Evolutionary conservation across 2,888 invertebrate species (phyloP).

Genomic region (Pheosia tremula): DNA sequence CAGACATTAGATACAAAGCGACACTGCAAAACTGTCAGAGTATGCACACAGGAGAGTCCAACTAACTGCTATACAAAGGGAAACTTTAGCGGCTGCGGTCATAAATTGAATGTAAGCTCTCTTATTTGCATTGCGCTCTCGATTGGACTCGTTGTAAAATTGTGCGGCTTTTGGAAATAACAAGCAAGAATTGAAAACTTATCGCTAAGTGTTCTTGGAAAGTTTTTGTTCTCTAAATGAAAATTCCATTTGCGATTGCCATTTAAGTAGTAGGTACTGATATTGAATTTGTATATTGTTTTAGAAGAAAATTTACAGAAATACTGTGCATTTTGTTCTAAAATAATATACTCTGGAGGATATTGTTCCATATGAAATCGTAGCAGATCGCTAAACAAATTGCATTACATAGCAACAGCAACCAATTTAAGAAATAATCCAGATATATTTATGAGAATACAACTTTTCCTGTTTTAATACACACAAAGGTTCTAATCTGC

Average conservation of each 20-base stretch:
- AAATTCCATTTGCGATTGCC: constrained; percentile 7
- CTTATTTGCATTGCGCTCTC: constrained; percentile 57
- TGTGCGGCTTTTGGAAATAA: constrained; percentile 23
- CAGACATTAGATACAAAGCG: constrained; percentile 34
- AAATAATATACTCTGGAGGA: too few relatives aligned
- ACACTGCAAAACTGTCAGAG: constrained; percentile 49
- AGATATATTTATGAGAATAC: constrained; percentile 23
- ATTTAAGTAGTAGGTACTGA: background rate
- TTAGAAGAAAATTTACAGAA: background rate
- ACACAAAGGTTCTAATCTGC: constrained; percentile 35
- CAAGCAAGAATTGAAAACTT: constrained; percentile 1
- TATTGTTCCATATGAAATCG: too few relatives aligned
- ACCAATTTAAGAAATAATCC: constrained; percentile 13
- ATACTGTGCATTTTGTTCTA: too few relatives aligned
- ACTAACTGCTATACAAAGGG: constrained; percentile 51
- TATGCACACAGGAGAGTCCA: constrained; percentile 39
- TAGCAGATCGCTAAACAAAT: too few relatives aligned
- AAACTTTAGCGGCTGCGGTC: constrained; percentile 52
- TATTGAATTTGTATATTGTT: background rate
- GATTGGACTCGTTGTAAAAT: constrained; percentile 44
- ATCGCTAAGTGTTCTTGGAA: constrained; percentile 15
- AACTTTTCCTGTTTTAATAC: constrained; percentile 23
- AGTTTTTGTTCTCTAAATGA: constrained; percentile 23
- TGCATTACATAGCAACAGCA: background rate
- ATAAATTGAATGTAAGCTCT: constrained; percentile 66